phyloP scores from a whole-genome alignment of 2,113 vertebrate genomes.

The Ptilonorhynchus violaceus region DNA sequence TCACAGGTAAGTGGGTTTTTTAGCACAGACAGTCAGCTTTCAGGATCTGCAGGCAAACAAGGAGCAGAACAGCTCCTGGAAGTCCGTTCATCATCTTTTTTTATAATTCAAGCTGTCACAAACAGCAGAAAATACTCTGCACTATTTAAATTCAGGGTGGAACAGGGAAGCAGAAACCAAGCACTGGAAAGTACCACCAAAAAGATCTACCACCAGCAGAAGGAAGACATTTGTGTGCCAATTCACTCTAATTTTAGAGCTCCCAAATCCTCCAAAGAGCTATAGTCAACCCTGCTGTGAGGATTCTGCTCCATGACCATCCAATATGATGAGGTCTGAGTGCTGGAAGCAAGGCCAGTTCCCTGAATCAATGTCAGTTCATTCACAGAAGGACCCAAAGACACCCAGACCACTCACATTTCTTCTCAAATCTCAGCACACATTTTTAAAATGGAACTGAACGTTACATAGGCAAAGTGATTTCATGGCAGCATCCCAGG shows the following conservation, averaged over 20 bases:
- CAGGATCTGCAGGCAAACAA: neutral
- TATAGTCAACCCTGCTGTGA: neutral
- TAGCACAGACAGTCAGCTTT: constrained; percentile 8
- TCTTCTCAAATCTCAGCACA: neutral
- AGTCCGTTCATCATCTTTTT: neutral
- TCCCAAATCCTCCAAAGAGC: neutral
- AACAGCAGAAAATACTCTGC: neutral
- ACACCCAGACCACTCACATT: neutral
- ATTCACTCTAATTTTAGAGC: neutral
- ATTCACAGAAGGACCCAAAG: neutral
- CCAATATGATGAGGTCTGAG: neutral
- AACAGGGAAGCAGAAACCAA: neutral
- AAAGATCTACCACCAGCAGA: neutral
- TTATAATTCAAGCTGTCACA: neutral
- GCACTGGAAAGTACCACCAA: neutral
- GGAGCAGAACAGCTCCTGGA: neutral
- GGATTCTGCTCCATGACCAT: neutral
- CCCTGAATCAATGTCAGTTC: neutral
- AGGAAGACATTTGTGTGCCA: neutral
- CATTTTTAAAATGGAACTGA: neutral
- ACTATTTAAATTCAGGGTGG: neutral
- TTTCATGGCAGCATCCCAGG: neutral
- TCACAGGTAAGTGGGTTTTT: neutral
- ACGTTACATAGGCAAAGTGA: neutral
- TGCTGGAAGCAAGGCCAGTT: neutral